phyloP scores from a whole-genome alignment of 2,113 vertebrate species.

The Aphelocoma coerulescens region DNA sequence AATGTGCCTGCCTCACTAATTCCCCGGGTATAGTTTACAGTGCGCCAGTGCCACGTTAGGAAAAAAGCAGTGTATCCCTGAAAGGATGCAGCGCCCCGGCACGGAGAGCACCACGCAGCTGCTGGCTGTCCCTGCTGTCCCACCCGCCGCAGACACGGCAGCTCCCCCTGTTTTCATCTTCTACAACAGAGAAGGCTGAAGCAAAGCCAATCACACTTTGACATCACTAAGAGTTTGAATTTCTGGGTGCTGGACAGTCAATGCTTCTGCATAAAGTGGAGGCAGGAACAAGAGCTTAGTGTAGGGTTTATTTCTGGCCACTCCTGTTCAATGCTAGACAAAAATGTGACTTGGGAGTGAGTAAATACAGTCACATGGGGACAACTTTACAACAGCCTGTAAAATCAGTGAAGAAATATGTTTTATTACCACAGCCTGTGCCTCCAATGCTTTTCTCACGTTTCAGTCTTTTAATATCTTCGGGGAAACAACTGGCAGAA shows the following conservation, averaged over 20 bases:
- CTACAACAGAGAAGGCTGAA: not conserved
- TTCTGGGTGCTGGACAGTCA: not conserved
- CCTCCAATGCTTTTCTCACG: not conserved
- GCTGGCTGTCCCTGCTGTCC: not conserved
- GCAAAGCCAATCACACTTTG: not conserved
- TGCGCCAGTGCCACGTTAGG: accelerated
- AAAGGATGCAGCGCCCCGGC: not conserved
- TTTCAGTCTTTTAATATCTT: not conserved
- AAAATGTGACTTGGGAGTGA: not conserved
- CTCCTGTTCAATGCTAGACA: not conserved
- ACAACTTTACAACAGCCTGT: not conserved
- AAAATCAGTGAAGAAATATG: not conserved
- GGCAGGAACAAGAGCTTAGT: not conserved
- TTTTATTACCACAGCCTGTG: not conserved
- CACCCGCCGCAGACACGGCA: accelerated
- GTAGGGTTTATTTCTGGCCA: not conserved
- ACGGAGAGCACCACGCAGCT: accelerated
- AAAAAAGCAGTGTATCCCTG: not conserved
- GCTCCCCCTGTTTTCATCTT: accelerated
- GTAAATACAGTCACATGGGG: not conserved
- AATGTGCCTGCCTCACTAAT: not conserved
- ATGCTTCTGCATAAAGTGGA: not conserved
- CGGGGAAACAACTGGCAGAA: not conserved
- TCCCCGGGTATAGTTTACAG: not conserved
- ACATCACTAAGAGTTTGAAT: not conserved